These are phyloP conservation scores for Agrotis clavis DNA, from an alignment of 2,888 invertebrate species.

Conservation along the genomic window DNA sequence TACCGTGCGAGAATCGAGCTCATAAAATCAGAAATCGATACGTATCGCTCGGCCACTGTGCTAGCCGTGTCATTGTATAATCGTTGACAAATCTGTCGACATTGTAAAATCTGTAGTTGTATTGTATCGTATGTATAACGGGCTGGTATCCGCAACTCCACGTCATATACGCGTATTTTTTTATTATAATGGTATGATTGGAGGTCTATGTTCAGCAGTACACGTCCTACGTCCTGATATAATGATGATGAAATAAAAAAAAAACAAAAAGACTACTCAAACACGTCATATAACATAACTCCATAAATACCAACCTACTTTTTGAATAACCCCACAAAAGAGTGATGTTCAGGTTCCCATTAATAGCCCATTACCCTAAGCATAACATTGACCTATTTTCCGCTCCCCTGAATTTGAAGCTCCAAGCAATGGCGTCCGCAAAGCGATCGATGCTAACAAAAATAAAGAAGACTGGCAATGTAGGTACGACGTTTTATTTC, in stretches of 20 bases:
- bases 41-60: too few relatives aligned
- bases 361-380: slow-evolving; percentile 14
- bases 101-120: too few relatives aligned
- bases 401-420: slow-evolving; percentile 38
- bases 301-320: background rate
- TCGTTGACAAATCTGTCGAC: too few relatives aligned
- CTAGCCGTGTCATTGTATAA: too few relatives aligned
- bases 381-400: slow-evolving; percentile 58
- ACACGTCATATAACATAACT: background rate
- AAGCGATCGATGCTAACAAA: slow-evolving; percentile 40
- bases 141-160: too few relatives aligned
- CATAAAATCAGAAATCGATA: too few relatives aligned
- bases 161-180: too few relatives aligned
- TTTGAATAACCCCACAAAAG: background rate
- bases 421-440: background rate
- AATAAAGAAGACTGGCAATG: background rate
- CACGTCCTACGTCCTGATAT: background rate
- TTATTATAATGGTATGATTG: too few relatives aligned
- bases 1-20: too few relatives aligned
- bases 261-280: background rate
- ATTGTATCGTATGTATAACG: too few relatives aligned
- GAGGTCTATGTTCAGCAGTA: too few relatives aligned
- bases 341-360: slow-evolving; percentile 5
- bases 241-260: background rate
- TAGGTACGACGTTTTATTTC: background rate